Evolutionary conservation across 53 echinoderm and acorn worm species (phyloP).

Genomic region (Paracentrotus lividus): DNA sequence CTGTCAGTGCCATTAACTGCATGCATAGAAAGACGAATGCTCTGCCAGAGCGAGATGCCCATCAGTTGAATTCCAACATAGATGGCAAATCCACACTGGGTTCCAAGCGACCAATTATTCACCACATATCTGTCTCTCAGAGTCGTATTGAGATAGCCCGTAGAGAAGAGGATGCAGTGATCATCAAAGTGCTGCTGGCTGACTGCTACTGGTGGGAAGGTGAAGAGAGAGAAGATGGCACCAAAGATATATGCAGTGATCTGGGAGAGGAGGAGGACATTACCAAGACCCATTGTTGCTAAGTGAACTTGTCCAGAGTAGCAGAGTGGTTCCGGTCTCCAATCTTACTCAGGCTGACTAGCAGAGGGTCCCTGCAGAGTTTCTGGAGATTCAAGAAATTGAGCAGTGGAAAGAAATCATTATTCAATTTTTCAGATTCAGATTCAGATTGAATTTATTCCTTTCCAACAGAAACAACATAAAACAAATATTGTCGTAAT

Average conservation of each 20-base stretch:
- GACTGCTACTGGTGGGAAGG: constrained; percentile 80
- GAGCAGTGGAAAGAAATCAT: not conserved
- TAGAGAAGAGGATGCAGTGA: constrained; percentile 83
- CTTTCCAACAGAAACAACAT: no score
- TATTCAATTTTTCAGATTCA: not conserved
- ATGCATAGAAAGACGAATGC: constrained; percentile 86
- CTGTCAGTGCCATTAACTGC: constrained; percentile 88
- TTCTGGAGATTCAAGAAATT: not conserved
- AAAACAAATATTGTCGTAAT: no score
- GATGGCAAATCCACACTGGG: constrained; percentile 85
- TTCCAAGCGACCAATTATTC: constrained; percentile 73
- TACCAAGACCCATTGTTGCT: constrained; percentile 89
- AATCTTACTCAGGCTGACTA: not conserved
- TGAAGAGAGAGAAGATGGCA: constrained; percentile 88
- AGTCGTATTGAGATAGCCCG: constrained; percentile 60
- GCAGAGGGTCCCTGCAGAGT: not conserved
- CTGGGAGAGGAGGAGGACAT: constrained; percentile 87
- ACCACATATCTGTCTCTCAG: constrained; percentile 43
- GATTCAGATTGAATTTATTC: no score
- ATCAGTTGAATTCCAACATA: constrained; percentile 78
- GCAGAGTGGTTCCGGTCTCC: not conserved
- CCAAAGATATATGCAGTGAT: constrained; percentile 86
- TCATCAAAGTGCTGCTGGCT: constrained; percentile 83
- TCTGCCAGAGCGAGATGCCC: constrained; percentile 80
- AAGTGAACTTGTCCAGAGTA: not conserved